Evolutionary conservation across 2,888 invertebrate species (phyloP).

Genomic region (Hipparchia sbordonii): DNA sequence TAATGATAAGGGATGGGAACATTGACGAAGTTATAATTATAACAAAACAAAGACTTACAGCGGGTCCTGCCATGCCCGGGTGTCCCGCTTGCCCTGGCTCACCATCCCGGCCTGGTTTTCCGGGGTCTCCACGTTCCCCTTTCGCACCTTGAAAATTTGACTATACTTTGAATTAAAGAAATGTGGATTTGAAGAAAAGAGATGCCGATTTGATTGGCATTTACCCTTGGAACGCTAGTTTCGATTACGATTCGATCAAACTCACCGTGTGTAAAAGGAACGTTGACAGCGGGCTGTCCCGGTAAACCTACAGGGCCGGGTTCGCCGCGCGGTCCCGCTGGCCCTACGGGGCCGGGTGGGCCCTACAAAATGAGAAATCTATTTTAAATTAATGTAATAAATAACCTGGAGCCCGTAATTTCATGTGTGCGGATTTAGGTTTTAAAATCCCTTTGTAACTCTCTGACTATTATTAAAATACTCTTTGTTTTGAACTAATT

Average conservation of each 20-base stretch:
- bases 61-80: slow-evolving; percentile 67
- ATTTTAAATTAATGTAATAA: not conserved
- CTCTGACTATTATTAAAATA: no score
- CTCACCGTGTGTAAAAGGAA: slow-evolving; percentile 62
- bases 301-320: slow-evolving; percentile 60
- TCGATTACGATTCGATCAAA: not conserved
- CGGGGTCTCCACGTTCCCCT: slow-evolving; percentile 65
- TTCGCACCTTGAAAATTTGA: slow-evolving; percentile 55
- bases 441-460: no score
- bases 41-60: slow-evolving; percentile 51
- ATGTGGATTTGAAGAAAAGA: no score
- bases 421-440: no score
- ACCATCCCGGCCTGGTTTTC: slow-evolving; percentile 63
- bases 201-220: no score
- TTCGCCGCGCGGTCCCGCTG: slow-evolving; percentile 68
- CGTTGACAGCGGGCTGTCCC: slow-evolving; percentile 58
- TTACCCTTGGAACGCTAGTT: no score
- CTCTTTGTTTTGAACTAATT: no score
- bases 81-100: slow-evolving; percentile 59
- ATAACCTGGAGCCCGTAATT: no score
- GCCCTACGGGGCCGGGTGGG: slow-evolving; percentile 75
- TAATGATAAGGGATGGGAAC: no score
- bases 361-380: slow-evolving; percentile 45
- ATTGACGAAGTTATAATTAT: not conserved
- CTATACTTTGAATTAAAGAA: no score